Percentiles rank a stretch among this genome's conserved stretches.
These are phyloP conservation scores for Pygathrix nemaeus DNA, from an alignment of 2,113 vertebrate genomes.

Conservation along the genomic window DNA sequence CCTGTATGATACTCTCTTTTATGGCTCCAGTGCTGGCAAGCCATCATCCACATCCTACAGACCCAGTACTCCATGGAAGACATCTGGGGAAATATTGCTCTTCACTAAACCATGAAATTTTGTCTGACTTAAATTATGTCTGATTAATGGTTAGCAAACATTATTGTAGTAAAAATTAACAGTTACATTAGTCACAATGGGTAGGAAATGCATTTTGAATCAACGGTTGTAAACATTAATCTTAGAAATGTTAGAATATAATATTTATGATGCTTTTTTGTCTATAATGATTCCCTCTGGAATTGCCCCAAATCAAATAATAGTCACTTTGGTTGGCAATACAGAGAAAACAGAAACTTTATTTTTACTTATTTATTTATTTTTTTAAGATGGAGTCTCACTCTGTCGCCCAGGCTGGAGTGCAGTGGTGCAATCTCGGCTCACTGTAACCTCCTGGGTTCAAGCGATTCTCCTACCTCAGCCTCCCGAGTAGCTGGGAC, in stretches of 20 bases:
- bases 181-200: neutral
- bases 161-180: neutral
- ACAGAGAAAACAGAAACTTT: neutral
- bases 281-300: neutral
- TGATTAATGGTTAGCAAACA: constrained; percentile 22
- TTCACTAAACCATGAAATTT: neutral
- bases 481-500: too few species aligned
- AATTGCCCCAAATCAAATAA: constrained; percentile 15
- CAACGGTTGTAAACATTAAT: constrained; percentile 12
- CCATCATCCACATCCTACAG: neutral
- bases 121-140: neutral
- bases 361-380: neutral
- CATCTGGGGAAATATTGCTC: neutral
- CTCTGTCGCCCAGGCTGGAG: too few species aligned
- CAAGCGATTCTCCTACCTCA: too few species aligned
- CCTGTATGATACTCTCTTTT: neutral
- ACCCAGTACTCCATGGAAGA: neutral
- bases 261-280: constrained; percentile 27
- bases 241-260: constrained; percentile 50
- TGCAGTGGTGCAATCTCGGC: too few species aligned
- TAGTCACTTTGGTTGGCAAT: neutral
- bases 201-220: constrained; percentile 24
- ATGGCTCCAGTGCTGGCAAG: neutral
- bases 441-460: too few species aligned
- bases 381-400: too few species aligned